These are phyloP conservation scores for Andrena bucephala DNA, from an alignment of 2,888 invertebrate genomes.

Conservation along the genomic window DNA sequence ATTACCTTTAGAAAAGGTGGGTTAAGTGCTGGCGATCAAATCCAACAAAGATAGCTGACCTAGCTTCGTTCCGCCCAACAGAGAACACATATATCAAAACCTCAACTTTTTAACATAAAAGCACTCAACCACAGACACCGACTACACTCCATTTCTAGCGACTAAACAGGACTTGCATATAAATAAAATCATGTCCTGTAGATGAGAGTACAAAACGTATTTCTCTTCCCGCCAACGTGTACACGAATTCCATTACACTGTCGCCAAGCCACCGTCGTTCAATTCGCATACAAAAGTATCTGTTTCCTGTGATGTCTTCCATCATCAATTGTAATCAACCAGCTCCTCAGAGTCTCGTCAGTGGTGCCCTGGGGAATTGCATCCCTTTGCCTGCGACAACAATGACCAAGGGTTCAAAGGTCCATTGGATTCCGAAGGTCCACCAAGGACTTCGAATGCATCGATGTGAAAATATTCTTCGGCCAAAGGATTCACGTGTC, in stretches of 20 bases:
- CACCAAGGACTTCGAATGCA: background rate
- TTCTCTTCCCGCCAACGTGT: background rate
- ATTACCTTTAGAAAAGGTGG: no score
- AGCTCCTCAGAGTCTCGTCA: background rate
- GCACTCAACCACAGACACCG: no score
- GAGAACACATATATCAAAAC: no score
- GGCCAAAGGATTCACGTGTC: constrained; percentile 26
- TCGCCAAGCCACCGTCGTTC: background rate
- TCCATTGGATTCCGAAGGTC: background rate
- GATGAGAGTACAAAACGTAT: no score
- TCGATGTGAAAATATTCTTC: constrained; percentile 27
- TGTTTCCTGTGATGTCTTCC: background rate
- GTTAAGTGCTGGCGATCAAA: no score
- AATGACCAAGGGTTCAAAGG: background rate
- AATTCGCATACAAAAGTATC: background rate
- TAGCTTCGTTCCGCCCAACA: no score
- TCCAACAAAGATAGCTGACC: no score
- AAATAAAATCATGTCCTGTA: no score
- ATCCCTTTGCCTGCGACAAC: background rate
- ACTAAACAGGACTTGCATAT: no score
- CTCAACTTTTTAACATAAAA: no score
- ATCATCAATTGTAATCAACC: background rate
- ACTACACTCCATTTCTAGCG: no score
- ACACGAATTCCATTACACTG: background rate
- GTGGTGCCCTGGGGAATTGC: background rate